Percentiles rank a stretch among this genome's conserved stretches.
These are phyloP conservation scores for Drosophila stalkeri DNA, from an alignment of 2,888 invertebrate genomes.

Conservation along the genomic window DNA sequence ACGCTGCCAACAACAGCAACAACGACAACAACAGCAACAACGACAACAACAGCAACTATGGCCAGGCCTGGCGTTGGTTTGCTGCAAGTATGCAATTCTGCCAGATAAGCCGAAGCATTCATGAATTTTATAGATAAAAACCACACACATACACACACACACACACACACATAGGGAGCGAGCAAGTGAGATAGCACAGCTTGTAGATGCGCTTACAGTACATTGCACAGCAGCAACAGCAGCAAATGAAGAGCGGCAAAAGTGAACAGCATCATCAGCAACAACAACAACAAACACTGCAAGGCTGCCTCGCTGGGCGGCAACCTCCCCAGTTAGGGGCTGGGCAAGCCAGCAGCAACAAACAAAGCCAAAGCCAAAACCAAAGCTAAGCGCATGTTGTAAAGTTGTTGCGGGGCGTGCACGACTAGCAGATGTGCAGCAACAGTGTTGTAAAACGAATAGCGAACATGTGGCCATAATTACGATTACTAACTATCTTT, in stretches of 20 bases:
- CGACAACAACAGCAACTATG: constrained; percentile 42
- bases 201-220: constrained; percentile 76
- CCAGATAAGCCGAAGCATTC: constrained; percentile 83
- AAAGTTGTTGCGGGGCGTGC: not conserved
- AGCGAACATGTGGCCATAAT: not conserved
- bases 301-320: constrained; percentile 50
- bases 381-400: not conserved
- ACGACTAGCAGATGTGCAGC: constrained; percentile 11
- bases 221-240: constrained; percentile 74
- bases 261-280: constrained; percentile 59
- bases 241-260: constrained; percentile 54
- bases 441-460: constrained; percentile 4
- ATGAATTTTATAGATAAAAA: constrained; percentile 83
- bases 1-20: constrained; percentile 37
- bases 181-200: constrained; percentile 49
- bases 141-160: constrained; percentile 46
- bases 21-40: constrained; percentile 33
- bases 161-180: constrained; percentile 19
- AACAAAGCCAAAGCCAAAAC: constrained; percentile 3
- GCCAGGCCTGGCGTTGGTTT: constrained; percentile 41
- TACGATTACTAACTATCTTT: not conserved
- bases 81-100: constrained; percentile 83
- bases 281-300: constrained; percentile 29
- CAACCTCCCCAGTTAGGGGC: constrained; percentile 25
- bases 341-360: constrained; percentile 15